Percentiles rank a stretch among this genome's conserved stretches.
These are phyloP conservation scores for Apostichopus leukothele DNA, from an alignment of 53 echinoderm and acorn worm genomes.

Conservation along the genomic window DNA sequence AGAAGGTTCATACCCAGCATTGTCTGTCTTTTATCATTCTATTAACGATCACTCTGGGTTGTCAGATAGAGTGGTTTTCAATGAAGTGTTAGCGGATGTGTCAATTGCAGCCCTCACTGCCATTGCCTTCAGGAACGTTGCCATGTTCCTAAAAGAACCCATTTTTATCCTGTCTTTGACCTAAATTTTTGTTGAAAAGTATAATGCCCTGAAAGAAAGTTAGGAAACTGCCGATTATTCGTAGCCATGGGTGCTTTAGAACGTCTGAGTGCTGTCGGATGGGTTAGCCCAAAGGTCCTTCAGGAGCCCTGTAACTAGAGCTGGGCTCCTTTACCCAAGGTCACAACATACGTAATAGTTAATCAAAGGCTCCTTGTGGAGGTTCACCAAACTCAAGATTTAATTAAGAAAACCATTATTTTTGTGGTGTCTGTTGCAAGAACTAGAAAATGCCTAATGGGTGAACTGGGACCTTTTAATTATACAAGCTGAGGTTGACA, in stretches of 20 bases:
- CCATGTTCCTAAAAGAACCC: background rate
- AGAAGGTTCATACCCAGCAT: background rate
- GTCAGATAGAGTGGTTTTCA: background rate
- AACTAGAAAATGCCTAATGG: background rate
- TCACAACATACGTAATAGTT: background rate
- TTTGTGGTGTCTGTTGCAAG: background rate
- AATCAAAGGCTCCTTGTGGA: conserved; percentile 8
- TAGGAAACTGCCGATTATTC: background rate
- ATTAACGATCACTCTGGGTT: background rate
- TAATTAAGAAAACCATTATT: conserved; percentile 21
- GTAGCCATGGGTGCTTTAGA: background rate
- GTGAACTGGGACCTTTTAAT: background rate
- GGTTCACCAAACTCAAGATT: conserved; percentile 30
- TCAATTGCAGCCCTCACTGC: background rate
- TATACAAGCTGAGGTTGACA: background rate
- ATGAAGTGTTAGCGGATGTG: background rate
- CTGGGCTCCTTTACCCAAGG: background rate
- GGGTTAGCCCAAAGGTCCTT: background rate
- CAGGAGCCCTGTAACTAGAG: background rate
- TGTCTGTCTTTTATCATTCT: background rate
- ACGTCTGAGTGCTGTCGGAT: background rate
- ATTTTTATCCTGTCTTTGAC: background rate
- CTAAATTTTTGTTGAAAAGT: conserved; percentile 25
- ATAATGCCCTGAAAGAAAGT: conserved; percentile 22
- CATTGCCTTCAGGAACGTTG: background rate